These are phyloP conservation scores for Drosophila rellima DNA, from an alignment of 2,888 invertebrate species.

Conservation along the genomic window DNA sequence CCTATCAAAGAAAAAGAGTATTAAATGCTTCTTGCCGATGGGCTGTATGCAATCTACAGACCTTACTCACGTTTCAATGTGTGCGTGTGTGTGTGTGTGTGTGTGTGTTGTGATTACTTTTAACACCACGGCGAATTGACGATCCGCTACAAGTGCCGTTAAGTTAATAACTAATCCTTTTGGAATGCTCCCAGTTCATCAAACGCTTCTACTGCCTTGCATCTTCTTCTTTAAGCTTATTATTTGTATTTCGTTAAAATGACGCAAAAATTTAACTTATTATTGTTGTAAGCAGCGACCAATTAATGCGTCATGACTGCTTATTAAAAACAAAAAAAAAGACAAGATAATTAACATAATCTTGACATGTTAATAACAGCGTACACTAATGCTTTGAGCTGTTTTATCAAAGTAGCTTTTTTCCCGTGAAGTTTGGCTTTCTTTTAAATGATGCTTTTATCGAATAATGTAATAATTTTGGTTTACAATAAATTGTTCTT, in stretches of 20 bases:
- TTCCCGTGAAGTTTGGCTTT: too few relatives aligned
- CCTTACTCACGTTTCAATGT: not conserved
- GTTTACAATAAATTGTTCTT: not conserved
- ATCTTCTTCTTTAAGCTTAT: not conserved
- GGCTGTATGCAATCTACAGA: constrained; percentile 4
- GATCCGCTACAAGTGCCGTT: not conserved
- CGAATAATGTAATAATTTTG: too few relatives aligned
- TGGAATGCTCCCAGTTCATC: not conserved
- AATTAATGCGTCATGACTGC: constrained; percentile 13
- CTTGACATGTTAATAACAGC: constrained; percentile 18
- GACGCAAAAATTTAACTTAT: not conserved
- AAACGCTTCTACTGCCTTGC: not conserved
- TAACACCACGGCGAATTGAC: constrained; percentile 4
- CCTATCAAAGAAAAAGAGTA: constrained; percentile 40
- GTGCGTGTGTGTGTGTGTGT: not conserved
- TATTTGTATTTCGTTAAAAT: not conserved
- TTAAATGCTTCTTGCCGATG: constrained; percentile 4
- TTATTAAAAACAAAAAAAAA: constrained; percentile 5
- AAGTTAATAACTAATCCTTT: constrained; percentile 7
- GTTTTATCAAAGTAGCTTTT: not conserved
- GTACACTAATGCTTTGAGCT: not conserved
- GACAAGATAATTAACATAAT: constrained; percentile 16
- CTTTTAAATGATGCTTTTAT: too few relatives aligned
- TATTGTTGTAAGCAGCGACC: constrained; percentile 4
- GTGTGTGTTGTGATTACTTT: not conserved